phyloP scores from a whole-genome alignment of 2,888 invertebrate genomes.

The Eurytoma adleriae region DNA sequence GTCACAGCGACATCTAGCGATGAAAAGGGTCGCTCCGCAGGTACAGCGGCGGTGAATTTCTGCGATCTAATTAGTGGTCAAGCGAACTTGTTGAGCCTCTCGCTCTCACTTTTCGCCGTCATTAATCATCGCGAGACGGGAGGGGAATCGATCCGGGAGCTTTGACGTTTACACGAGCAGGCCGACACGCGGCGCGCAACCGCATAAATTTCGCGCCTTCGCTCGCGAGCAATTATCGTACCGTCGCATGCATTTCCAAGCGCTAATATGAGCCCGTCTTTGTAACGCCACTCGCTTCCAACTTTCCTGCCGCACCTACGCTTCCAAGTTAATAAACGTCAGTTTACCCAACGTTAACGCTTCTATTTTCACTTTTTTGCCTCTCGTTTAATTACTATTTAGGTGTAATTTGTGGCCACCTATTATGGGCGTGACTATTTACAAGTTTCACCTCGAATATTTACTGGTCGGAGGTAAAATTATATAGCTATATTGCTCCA shows the following conservation, averaged over 20 bases:
- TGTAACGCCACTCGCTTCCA: not conserved
- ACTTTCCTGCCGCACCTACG: not conserved
- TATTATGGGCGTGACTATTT: too few relatives aligned
- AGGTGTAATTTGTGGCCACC: too few relatives aligned
- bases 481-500: too few relatives aligned
- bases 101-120: conserved; percentile 11
- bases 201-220: conserved; percentile 13
- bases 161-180: conserved; percentile 29
- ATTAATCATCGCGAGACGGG: conserved; percentile 26
- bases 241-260: not conserved
- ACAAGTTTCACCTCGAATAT: too few relatives aligned
- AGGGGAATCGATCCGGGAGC: not conserved
- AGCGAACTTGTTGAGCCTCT: conserved; percentile 26
- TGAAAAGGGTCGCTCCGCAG: too few relatives aligned
- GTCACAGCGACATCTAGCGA: too few relatives aligned
- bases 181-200: not conserved
- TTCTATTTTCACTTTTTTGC: too few relatives aligned
- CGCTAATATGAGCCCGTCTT: not conserved
- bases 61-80: not conserved
- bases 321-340: too few relatives aligned
- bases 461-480: too few relatives aligned
- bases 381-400: too few relatives aligned
- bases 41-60: too few relatives aligned
- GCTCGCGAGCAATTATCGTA: not conserved
- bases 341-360: too few relatives aligned